Base-by-base conservation (phyloP, 2,888 invertebrate genomes). In the Ectropis crepuscularia region DNA sequence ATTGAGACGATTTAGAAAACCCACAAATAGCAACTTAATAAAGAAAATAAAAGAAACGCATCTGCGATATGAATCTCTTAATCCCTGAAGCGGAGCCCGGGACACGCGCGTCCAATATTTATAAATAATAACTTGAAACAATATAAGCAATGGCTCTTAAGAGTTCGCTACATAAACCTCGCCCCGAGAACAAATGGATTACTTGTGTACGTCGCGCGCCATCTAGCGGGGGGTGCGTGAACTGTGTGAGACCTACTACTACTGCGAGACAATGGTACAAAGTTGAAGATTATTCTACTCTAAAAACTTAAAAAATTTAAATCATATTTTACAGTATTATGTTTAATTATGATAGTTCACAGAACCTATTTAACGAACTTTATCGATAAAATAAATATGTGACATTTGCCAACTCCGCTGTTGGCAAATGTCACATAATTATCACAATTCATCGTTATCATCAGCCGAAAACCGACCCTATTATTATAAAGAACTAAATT, bases 131-230 rank as follows among this genome's bases (percentile, higher is more conserved):
- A 87, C 84, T 87, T 88, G 88, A 90, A 90, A 91, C 88, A 90
- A 90, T 90, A 88, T 61, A 87, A 85, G 79, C 81, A 74, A 78
- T 78, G 76, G 79, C 84, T 83, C 87, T 88, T 90, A 91, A 83
- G 86, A 88, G 87, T 87, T 77, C 82, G 86, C 86, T 88, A 89
- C 90, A 92, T 92, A 92, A 92, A 92, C 79, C 80, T 85, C 92
- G 81, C 92, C 90, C 91, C 88, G 87, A 90, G 92, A 90, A 89
- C 88, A 92, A 92, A 92, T 92, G 92, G 92, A 92, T 92, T 92
- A 92, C 87, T 91, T 90, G 85, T 92, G 92, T 92, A 89, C 90
- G 84, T 79, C 75, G 82, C 61, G 78, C 87, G 88, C 87, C 92
- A 92, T 92, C 92, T 92, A 86, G 89, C 87, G 87, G 89, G 90